phyloP scores from a whole-genome alignment of 2,113 vertebrate genomes.

The Genyomyrus donnyi region DNA sequence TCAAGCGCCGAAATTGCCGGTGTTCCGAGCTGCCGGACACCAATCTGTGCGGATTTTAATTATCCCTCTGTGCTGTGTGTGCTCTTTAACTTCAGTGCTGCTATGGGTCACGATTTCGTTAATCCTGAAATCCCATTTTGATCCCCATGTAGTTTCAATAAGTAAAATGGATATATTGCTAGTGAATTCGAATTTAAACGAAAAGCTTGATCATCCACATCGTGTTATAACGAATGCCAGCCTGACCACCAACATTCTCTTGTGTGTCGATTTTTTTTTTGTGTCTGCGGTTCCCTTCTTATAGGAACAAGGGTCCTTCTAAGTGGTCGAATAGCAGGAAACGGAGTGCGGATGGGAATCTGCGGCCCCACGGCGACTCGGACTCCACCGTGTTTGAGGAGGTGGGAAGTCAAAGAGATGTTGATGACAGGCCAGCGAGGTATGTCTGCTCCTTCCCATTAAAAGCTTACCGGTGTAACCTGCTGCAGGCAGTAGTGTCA shows the following conservation, averaged over 20 bases:
- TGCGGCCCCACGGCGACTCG: conserved; percentile 42
- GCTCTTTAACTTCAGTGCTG: neutral
- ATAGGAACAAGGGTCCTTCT: conserved; percentile 48
- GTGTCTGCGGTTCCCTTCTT: neutral
- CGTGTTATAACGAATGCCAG: neutral
- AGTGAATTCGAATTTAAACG: neutral
- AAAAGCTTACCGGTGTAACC: neutral
- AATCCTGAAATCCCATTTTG: neutral
- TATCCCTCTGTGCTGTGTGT: neutral
- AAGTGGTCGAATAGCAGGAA: conserved; percentile 76
- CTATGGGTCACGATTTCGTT: neutral
- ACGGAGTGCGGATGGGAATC: conserved; percentile 67
- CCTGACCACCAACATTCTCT: neutral
- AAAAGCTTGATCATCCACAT: neutral
- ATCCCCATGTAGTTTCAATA: neutral
- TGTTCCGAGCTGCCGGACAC: neutral
- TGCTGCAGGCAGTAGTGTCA: neutral
- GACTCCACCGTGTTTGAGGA: neutral
- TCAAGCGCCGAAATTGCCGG: conserved; percentile 1
- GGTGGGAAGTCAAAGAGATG: accelerated
- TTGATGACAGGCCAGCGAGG: conserved; percentile 54
- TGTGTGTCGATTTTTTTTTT: neutral
- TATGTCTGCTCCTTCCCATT: conserved; percentile 13
- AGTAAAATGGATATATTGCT: neutral
- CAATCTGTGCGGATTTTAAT: neutral